These are phyloP conservation scores for Laticauda laticaudata DNA, from an alignment of 2,113 vertebrate genomes.

Conservation along the genomic window DNA sequence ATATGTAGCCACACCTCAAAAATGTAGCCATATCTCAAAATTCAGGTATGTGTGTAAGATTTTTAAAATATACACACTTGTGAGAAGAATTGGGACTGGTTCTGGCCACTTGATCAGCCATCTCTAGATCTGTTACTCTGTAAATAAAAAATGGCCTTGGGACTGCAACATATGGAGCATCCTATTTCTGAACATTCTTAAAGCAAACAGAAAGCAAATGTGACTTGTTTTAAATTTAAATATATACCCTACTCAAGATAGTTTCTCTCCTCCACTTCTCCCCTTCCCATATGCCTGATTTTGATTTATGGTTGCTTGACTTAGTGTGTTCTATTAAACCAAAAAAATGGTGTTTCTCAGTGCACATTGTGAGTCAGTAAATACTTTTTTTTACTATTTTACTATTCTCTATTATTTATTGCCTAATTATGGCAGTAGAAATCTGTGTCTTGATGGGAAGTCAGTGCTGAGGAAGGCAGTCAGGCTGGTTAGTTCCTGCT, in stretches of 20 bases:
- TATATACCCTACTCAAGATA: neutral
- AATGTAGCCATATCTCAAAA: neutral
- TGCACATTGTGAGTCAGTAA: constrained; percentile 37
- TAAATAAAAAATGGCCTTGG: neutral
- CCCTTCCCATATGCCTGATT: neutral
- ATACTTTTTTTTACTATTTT: constrained; percentile 54
- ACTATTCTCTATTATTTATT: constrained; percentile 61
- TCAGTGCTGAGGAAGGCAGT: neutral
- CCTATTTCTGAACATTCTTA: neutral
- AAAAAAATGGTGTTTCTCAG: fast-evolving
- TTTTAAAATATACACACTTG: neutral
- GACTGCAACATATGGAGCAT: neutral
- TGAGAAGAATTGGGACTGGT: neutral
- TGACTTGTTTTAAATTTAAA: neutral
- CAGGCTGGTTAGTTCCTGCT: neutral
- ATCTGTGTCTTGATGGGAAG: neutral
- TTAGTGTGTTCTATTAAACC: neutral
- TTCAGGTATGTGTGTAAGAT: neutral
- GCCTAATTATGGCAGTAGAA: constrained; percentile 27
- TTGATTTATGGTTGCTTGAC: constrained; percentile 7
- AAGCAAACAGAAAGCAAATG: neutral
- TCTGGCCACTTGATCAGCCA: neutral
- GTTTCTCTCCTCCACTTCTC: neutral
- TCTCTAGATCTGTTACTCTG: neutral
- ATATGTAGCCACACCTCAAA: too few species aligned